Base-by-base conservation (phyloP, 92 coral and sea anemone genomes). In the Isaurus tuberculatus region DNA sequence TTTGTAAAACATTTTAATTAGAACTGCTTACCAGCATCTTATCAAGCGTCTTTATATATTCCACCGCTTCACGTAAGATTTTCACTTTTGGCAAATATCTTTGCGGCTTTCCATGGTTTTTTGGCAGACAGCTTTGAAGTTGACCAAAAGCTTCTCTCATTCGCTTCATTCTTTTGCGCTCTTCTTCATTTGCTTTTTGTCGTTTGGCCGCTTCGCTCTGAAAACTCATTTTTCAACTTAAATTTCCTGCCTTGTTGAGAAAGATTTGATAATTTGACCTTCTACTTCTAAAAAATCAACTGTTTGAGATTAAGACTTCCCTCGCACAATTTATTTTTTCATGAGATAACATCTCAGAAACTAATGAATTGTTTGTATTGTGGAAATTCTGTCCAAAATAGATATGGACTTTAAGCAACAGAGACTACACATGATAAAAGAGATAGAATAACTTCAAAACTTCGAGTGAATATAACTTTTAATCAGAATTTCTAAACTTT, bases 81-180 rank as follows among this genome's bases (percentile, higher is more conserved):
- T 63, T 8, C 32, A 63, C 68, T 7, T 28, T 63, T 1, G 68
- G 68, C 33, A 63, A 8, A 26, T 25, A 28, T 28, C 68, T 1
- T 28, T 11, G 68, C 5, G 68, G 68, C 1, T 28, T 25, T 3
- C 19, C 69, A 25, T 25, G 34, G 19, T 2, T 5, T 9, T 19
- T 10, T 13, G 78, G 78, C 7, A 72, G 60, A 44, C 57, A 26
- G 11, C 78, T 43, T 44, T 26, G 36, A 26, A 72, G 78, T 44
- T 72, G 19, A 10, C 27, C 60, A 28, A 20, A 72, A n/a, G 78
- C 78, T 25, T 44, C 60, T 43, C 20, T 27, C 19, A 72, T 10
- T 7, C 34, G 60, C 20, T 46, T 72, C 78, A 72, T 72, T 23
- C 78, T 29, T 72, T 15, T 43, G 19, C 78, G 58, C 26, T 72